Percentiles rank a stretch among this genome's conserved stretches.
phyloP scores from a whole-genome alignment of 1,140 invertebrate genomes.

The Drosophila arizonae region DNA sequence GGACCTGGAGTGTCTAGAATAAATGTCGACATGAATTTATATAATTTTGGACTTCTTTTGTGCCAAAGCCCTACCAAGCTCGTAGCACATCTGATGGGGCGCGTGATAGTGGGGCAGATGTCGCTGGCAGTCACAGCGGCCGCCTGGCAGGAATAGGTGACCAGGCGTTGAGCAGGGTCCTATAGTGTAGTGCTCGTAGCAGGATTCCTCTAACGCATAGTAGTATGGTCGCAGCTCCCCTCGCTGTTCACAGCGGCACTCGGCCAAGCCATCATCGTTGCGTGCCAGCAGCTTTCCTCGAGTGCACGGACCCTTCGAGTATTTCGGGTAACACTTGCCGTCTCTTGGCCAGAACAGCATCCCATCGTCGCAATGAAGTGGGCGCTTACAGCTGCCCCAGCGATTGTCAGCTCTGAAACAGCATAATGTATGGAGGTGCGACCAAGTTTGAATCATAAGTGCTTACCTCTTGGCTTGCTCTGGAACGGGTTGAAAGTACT shows the following conservation, averaged over 20 bases:
- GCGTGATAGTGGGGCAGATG: conserved; percentile 89
- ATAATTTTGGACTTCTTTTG: background rate
- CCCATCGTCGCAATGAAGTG: conserved; percentile 85
- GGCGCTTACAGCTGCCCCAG: conserved; percentile 88
- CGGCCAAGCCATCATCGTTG: conserved; percentile 85
- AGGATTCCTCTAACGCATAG: conserved; percentile 85
- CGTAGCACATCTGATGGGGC: conserved; percentile 87
- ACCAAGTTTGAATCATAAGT: background rate
- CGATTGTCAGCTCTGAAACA: conserved; percentile 77
- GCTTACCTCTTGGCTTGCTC: conserved; percentile 59
- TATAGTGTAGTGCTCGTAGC: conserved; percentile 90
- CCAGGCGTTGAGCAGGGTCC: conserved; percentile 90
- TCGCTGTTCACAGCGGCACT: conserved; percentile 84
- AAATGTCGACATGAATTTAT: background rate
- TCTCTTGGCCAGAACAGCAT: conserved; percentile 89
- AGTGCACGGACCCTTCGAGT: conserved; percentile 89
- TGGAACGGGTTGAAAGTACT: conserved; percentile 75
- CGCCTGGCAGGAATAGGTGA: conserved; percentile 89
- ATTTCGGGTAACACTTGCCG: conserved; percentile 87
- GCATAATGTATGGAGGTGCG: background rate
- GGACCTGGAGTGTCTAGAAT: conserved; percentile 87
- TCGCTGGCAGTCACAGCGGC: conserved; percentile 87
- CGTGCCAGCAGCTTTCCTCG: conserved; percentile 87
- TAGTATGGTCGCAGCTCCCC: conserved; percentile 84
- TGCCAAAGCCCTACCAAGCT: conserved; percentile 85